phyloP scores from a whole-genome alignment of 2,888 invertebrate species.

The Seira sanloemensis region DNA sequence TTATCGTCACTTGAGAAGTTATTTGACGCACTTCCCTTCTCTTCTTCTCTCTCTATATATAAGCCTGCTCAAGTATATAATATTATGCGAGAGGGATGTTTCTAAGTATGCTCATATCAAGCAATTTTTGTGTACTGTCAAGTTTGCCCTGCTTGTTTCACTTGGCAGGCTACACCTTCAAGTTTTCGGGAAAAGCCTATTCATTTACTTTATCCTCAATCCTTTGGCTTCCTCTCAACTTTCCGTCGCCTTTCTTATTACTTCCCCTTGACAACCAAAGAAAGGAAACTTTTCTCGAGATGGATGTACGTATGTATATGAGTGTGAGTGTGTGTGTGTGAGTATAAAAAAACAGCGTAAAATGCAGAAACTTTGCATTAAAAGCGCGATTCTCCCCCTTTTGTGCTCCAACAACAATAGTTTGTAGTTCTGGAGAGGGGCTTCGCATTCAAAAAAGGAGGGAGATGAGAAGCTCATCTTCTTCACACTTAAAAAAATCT shows the following conservation, averaged over 20 bases:
- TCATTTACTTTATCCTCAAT: constrained; percentile 30
- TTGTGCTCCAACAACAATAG: constrained; percentile 13
- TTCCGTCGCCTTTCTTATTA: constrained; percentile 47
- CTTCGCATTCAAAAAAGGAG: background rate
- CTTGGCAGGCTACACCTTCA: constrained; percentile 13
- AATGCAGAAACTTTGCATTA: constrained; percentile 44
- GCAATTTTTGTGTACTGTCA: no score
- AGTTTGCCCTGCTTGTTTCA: background rate
- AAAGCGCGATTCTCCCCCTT: constrained; percentile 42
- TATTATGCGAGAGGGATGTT: no score
- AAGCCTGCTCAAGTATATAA: background rate
- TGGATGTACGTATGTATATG: constrained; percentile 1
- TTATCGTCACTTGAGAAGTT: background rate
- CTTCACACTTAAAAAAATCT: background rate
- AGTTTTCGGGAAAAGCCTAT: constrained; percentile 15
- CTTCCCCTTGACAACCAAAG: constrained; percentile 35
- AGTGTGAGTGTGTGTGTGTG: background rate
- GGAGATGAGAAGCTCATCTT: background rate
- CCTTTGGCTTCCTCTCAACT: constrained; percentile 60
- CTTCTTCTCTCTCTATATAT: background rate
- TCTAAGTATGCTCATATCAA: no score
- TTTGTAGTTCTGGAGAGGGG: background rate
- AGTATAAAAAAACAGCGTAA: constrained; percentile 20
- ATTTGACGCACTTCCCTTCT: background rate
- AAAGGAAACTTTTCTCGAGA: constrained; percentile 6